Percentiles rank a stretch among this genome's conserved stretches.
Evolutionary conservation across 2,888 invertebrate genomes (phyloP).

Genomic region (Brachynemurus nebulosus): DNA sequence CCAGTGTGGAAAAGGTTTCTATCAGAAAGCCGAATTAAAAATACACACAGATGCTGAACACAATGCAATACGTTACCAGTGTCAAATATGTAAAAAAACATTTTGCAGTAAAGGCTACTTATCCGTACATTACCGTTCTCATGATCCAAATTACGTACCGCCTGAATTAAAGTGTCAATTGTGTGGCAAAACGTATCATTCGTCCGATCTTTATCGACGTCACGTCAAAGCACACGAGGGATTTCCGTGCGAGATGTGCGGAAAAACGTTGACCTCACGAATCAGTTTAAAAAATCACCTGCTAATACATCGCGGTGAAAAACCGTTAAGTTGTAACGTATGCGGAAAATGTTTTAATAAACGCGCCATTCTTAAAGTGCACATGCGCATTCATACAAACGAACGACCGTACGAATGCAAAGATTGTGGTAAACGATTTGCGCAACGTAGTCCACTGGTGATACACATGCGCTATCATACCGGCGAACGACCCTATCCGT

Average conservation of each 20-base stretch:
- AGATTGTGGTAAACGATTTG: constrained; percentile 33
- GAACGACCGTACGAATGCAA: constrained; percentile 36
- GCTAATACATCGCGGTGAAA: constrained; percentile 34
- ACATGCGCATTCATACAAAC: constrained; percentile 34
- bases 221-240: constrained; percentile 30
- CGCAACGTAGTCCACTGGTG: constrained; percentile 34
- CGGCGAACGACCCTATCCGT: constrained; percentile 34
- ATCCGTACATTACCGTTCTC: constrained; percentile 21
- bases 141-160: constrained; percentile 9
- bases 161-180: constrained; percentile 23
- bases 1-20: constrained; percentile 32
- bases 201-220: constrained; percentile 26
- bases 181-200: constrained; percentile 28
- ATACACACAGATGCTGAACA: constrained; percentile 33
- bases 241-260: constrained; percentile 33
- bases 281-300: constrained; percentile 33
- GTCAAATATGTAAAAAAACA: constrained; percentile 35
- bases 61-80: constrained; percentile 32
- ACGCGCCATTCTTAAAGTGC: constrained; percentile 32
- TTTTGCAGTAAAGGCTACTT: constrained; percentile 34
- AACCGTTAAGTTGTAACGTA: constrained; percentile 33
- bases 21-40: constrained; percentile 31
- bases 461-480: constrained; percentile 26
- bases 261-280: constrained; percentile 32
- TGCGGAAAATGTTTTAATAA: constrained; percentile 35